Conservation (phyloP, 2,797 vertebrate genomes). For the Okamejei kenojei region DNA sequence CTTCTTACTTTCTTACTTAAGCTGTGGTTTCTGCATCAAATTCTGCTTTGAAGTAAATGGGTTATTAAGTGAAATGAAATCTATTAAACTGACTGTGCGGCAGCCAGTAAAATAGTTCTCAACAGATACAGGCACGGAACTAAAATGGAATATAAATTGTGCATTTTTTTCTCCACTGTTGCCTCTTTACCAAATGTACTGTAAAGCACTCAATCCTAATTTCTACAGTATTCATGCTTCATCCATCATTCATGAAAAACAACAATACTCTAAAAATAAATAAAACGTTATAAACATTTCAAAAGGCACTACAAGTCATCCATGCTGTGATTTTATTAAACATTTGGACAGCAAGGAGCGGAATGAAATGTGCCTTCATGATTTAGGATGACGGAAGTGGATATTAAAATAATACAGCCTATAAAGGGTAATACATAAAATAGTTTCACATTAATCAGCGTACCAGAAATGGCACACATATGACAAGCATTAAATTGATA, state of each 20-base stretch:
- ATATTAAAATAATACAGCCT: conserved; percentile 4
- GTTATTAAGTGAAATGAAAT: background rate
- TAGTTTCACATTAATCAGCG: background rate
- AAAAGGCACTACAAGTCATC: background rate
- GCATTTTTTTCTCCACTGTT: background rate
- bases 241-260: background rate
- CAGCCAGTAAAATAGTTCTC: background rate
- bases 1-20: background rate
- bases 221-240: background rate
- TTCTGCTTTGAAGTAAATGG: background rate
- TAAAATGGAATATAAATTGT: background rate
- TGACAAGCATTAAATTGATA: conserved; percentile 13
- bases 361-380: conserved; percentile 18
- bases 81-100: background rate
- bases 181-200: background rate
- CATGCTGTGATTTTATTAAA: conserved; percentile 16
- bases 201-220: background rate
- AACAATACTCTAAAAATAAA: background rate
- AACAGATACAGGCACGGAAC: background rate
- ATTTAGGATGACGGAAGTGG: background rate
- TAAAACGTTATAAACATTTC: background rate
- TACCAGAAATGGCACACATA: background rate
- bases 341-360: background rate
- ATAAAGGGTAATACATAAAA: conserved; percentile 16
- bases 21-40: background rate